These are phyloP conservation scores for Ochropleura plecta DNA, from an alignment of 2,888 invertebrate genomes.

Conservation along the genomic window DNA sequence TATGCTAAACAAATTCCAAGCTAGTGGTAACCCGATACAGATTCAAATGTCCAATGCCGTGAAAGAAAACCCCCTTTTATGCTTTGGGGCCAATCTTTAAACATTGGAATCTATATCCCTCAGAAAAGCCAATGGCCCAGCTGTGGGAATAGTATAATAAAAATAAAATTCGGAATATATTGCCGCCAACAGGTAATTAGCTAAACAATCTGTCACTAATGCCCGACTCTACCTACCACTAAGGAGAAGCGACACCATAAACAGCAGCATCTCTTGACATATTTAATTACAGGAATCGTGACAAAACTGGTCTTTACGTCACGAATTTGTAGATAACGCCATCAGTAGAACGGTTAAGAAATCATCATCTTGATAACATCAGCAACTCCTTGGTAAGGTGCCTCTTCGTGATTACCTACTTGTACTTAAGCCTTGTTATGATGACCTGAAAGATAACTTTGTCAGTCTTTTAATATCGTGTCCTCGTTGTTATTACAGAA, in stretches of 20 bases:
- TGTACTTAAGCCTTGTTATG: conserved; percentile 1
- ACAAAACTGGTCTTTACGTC: neutral
- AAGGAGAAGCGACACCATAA: no score
- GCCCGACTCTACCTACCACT: no score
- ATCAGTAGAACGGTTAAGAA: neutral
- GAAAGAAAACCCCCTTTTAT: no score
- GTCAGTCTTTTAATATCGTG: conserved; percentile 23
- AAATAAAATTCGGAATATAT: no score
- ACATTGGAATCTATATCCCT: no score
- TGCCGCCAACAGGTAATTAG: no score
- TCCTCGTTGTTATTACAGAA: conserved; percentile 18
- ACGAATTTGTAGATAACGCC: conserved; percentile 10
- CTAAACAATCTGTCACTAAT: no score
- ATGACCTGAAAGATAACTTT: conserved; percentile 40
- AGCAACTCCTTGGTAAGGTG: neutral
- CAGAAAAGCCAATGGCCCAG: neutral
- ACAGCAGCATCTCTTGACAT: neutral
- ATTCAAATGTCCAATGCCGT: no score
- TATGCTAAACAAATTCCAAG: no score
- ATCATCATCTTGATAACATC: conserved; percentile 10
- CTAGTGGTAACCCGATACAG: no score
- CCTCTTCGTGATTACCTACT: conserved; percentile 15
- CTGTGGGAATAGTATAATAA: neutral
- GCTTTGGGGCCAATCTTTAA: no score
- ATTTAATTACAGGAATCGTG: neutral